Evolutionary conservation across 2,113 vertebrate genomes (phyloP).

Genomic region (Psittacus erithacus): DNA sequence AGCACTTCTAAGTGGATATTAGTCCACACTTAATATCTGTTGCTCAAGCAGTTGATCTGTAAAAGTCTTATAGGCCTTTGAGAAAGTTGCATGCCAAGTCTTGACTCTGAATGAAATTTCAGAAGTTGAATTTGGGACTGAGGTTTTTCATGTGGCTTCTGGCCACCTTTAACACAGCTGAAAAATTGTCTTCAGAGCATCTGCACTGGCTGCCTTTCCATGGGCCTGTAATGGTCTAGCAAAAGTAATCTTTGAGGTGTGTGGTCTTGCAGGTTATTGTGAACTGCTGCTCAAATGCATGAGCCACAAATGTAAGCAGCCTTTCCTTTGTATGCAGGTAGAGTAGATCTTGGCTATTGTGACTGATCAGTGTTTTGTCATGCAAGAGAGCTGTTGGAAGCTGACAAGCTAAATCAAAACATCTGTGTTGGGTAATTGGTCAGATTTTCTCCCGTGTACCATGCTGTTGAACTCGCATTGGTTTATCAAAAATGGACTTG

Average conservation of each 20-base stretch:
- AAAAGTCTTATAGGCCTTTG: not conserved
- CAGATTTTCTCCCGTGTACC: not conserved
- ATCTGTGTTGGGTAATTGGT: not conserved
- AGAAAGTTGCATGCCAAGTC: not conserved
- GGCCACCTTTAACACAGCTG: not conserved
- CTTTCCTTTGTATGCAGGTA: not conserved
- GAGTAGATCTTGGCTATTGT: not conserved
- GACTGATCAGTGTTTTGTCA: not conserved
- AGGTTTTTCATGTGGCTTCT: not conserved
- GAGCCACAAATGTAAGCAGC: not conserved
- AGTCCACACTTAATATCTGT: not conserved
- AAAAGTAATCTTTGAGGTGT: not conserved
- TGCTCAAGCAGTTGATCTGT: not conserved
- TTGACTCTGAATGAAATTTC: not conserved
- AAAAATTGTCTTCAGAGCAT: not conserved
- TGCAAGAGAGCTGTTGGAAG: not conserved
- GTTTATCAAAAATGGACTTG: not conserved
- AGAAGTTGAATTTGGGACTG: not conserved
- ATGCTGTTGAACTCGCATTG: not conserved
- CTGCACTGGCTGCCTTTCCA: not conserved
- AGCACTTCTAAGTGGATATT: not conserved
- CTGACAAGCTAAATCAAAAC: not conserved
- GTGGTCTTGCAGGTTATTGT: not conserved
- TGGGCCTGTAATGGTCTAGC: not conserved
- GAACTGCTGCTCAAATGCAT: not conserved